phyloP scores from a whole-genome alignment of 1,140 invertebrate species.

The Zaprionus gabonicus region DNA sequence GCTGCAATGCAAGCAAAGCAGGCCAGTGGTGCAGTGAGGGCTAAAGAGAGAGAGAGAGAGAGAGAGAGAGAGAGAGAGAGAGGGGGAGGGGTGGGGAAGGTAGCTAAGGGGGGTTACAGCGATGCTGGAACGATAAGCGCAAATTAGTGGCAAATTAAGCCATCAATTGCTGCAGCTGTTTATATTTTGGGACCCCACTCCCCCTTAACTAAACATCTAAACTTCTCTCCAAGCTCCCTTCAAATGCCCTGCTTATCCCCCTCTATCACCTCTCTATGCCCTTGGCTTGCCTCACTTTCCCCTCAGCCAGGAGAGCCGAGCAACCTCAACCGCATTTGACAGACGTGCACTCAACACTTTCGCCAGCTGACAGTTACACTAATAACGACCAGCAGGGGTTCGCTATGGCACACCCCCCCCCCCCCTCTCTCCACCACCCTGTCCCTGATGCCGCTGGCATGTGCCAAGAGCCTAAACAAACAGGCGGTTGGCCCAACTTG shows the following conservation, averaged over 20 bases:
- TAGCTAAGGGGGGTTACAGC: slow-evolving; percentile 1
- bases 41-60: neutral
- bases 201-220: neutral
- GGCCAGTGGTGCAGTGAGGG: neutral
- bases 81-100: neutral
- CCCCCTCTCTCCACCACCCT: too few relatives aligned
- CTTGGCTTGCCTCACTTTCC: too few relatives aligned
- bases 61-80: neutral
- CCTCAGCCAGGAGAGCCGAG: neutral
- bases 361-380: slow-evolving; percentile 76
- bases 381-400: slow-evolving; percentile 54
- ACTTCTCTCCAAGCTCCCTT: neutral
- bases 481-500: slow-evolving; percentile 9
- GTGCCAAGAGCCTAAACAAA: slow-evolving; percentile 39
- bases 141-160: slow-evolving; percentile 82
- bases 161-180: slow-evolving; percentile 65
- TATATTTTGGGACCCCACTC: slow-evolving; percentile 26
- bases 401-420: neutral
- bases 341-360: slow-evolving; percentile 79
- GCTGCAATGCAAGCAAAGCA: neutral
- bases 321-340: slow-evolving; percentile 67
- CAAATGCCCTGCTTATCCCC: neutral
- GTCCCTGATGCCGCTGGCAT: neutral
- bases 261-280: neutral
- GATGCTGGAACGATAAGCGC: slow-evolving; percentile 55